Conservation (phyloP, 2,797 vertebrate genomes). For the Peromyscus aztecus region DNA sequence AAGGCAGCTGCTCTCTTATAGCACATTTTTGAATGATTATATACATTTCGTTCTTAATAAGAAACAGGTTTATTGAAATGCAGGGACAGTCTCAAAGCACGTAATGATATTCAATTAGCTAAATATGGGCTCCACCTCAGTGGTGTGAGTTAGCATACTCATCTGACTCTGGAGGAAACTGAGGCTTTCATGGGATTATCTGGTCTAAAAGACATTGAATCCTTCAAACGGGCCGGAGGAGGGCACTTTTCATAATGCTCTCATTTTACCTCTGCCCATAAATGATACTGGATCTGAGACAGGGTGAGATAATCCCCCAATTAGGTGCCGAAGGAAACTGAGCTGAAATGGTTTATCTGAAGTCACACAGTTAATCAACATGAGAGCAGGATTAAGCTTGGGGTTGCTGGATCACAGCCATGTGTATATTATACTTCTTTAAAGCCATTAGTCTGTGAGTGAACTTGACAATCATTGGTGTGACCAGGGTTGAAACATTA, state of each 20-base stretch:
- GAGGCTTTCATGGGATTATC: conserved; percentile 79
- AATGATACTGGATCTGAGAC: conserved; percentile 65
- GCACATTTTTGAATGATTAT: conserved; percentile 41
- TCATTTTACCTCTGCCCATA: conserved; percentile 27
- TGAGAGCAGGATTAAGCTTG: conserved; percentile 66
- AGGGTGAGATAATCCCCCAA: conserved; percentile 78
- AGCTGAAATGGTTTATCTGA: conserved; percentile 78
- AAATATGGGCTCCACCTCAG: conserved; percentile 49
- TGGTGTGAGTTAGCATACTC: background rate
- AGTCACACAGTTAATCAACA: conserved; percentile 78
- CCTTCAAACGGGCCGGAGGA: conserved; percentile 52
- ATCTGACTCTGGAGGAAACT: conserved; percentile 68
- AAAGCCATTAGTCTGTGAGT: conserved; percentile 49
- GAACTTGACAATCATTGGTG: conserved; percentile 50
- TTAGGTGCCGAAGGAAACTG: conserved; percentile 69
- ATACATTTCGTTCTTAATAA: conserved; percentile 69
- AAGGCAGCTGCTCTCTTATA: conserved; percentile 62
- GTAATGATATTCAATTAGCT: conserved; percentile 77
- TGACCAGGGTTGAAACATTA: conserved; percentile 50
- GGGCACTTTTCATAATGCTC: conserved; percentile 60
- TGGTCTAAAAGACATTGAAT: conserved; percentile 40
- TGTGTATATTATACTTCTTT: conserved; percentile 48
- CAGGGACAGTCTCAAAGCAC: conserved; percentile 61
- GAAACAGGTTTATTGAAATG: conserved; percentile 71
- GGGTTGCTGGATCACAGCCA: conserved; percentile 63